Evolutionary conservation across 2,113 vertebrate species (phyloP).

Genomic region (Zosterops japonicus): DNA sequence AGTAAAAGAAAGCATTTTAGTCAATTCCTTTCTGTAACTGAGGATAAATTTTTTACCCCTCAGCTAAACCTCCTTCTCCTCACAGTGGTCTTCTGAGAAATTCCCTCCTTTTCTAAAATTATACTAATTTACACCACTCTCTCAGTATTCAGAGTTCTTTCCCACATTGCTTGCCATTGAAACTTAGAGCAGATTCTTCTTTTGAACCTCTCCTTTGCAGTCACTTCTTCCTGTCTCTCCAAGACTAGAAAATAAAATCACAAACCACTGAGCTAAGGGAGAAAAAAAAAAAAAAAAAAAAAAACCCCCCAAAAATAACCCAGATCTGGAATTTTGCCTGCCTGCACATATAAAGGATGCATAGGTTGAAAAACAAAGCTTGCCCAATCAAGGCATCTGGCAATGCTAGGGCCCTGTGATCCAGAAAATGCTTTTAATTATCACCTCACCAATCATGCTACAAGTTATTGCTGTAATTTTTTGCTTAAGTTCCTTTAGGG

Average conservation of each 20-base stretch:
- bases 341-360: background rate
- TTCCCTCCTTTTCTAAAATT: background rate
- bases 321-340: background rate
- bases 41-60: background rate
- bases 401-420: constrained; percentile 2
- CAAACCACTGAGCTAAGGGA: background rate
- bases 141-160: background rate
- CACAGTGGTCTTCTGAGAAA: background rate
- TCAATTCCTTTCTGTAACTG: background rate
- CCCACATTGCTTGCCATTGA: background rate
- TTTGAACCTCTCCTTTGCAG: background rate
- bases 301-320: background rate
- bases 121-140: background rate
- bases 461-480: constrained; percentile 60
- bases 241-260: background rate
- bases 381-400: constrained; percentile 18
- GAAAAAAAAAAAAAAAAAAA: background rate
- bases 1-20: background rate
- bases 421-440: constrained; percentile 75
- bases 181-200: background rate
- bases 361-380: constrained; percentile 15
- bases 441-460: constrained; percentile 61
- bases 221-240: background rate
- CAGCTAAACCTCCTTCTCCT: background rate
- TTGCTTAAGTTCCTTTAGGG: constrained; percentile 25